Base-by-base conservation (phyloP, 1,140 invertebrate genomes). In the Musca domestica region DNA sequence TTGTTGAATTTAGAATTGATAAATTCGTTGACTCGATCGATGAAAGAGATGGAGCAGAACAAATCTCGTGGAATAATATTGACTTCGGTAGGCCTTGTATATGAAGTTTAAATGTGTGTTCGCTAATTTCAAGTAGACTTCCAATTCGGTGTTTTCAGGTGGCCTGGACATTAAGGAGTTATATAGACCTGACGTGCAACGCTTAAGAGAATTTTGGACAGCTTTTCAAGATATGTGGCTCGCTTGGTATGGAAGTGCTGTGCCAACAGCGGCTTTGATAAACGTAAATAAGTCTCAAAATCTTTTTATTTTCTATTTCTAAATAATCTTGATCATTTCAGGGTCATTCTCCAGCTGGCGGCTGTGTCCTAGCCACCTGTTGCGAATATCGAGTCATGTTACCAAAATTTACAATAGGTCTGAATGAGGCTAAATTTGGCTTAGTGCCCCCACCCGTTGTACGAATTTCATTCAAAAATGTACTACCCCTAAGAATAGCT, bases 141-240 rank as follows among this genome's bases (percentile, higher is more conserved):
- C 88, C 12, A 86, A 90, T 52, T 89, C 86, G 66, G 85, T 93
- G 34, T 95, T 93, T 77, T 90, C 87, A 56, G 92, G 87, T 69
- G 92, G 93, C 19, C 80, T 94, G 20, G 93, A 95, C 74, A 90
- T 94, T 17, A 86, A 88, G 81, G 92, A 94, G 84, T 89, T 94
- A 88, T 93, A 91, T 74, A 89, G 92, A 79, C 86, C 89, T 0
- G 85, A 92, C 67, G 70, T 83, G 22, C 87, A 89, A 52, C 84
- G 89, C 73, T 78, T 88, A 1, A 84, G 83, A 71, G 75, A 85
- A 67, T 94, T 92, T 76, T 94, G 92, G 92, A 83, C 80, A 9
- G 17, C 68, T 19, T 61, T 69, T 17, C 68, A 66, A 14, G 56
- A 69, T 66, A 17, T 25, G 2, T 66, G 64, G 64, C 23, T 25